Conservation (phyloP, 2,888 invertebrate genomes). For the Cephus pygmeus region DNA sequence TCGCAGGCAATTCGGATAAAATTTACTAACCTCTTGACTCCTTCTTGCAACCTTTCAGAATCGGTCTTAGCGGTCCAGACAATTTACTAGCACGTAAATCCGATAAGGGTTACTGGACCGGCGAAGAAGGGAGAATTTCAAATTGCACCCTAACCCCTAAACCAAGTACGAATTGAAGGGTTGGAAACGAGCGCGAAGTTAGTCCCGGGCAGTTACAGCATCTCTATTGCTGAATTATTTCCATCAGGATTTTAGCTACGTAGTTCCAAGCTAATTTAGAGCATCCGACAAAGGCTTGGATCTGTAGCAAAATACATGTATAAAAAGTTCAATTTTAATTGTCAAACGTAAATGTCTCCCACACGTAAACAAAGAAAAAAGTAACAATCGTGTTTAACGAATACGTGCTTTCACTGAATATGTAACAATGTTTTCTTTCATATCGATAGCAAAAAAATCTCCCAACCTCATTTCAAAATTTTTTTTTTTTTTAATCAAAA, state of each 20-base stretch:
- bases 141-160: slow-evolving; percentile 3
- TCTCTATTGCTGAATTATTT: not conserved
- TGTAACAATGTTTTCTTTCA: not conserved
- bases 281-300: not conserved
- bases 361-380: not conserved
- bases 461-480: too few species aligned
- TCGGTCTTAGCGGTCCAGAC: slow-evolving; percentile 9
- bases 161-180: not conserved
- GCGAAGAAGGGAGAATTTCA: not conserved
- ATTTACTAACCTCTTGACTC: not conserved
- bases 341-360: not conserved
- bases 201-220: not conserved
- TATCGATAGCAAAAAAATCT: too few species aligned
- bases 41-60: not conserved
- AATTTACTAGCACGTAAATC: slow-evolving; percentile 13
- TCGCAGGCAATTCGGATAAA: not conserved
- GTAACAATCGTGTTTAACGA: not conserved
- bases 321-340: not conserved
- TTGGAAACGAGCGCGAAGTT: not conserved
- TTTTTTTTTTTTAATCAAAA: not conserved
- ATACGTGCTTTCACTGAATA: not conserved
- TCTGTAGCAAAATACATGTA: not conserved
- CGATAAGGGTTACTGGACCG: not conserved
- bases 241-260: not conserved
- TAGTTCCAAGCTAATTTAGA: slow-evolving; percentile 1